Base-by-base conservation (phyloP, 2,797 vertebrate species). In the Mormyrus proboscirostris region DNA sequence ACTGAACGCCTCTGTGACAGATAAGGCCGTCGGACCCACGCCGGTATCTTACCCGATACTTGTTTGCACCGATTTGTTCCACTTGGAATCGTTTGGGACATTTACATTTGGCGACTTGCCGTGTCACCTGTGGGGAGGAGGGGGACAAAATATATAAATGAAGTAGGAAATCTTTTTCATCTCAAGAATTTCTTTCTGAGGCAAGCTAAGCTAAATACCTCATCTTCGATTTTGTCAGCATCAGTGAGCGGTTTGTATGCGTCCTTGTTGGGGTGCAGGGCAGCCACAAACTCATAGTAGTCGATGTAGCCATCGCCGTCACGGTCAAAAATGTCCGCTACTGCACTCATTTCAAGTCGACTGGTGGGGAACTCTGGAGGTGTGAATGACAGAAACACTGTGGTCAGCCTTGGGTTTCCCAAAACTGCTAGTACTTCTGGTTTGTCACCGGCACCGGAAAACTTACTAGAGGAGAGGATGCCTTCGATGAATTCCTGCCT, bases 21-120 rank as follows among this genome's bases (percentile, higher is more conserved):
- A 82, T 19, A 47, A n/a, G 8, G 76, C 16, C 2, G 2, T 16
- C 19, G 16, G 38, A 47, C 41, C 16, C 41, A 19, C 41, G 0
- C 16, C 14, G 38, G 76, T 47, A 82, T 82, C 76, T 97, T 94
- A 99, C 99, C 96, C 98, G 96, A 93, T 99, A 99, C 92, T 99
- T 99, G 95, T 99, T 99, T 91, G 99, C 99, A 38, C 98, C 99
- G 82, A 99, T 99, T 94, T 99, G 99, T 92, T 99, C 98, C 93
- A 99, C 99, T 95, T 99, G 99, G 95, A 99, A 99, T 87, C 98
- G 96, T 93, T 99, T 99, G 2, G 99, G 97, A 95, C 99, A 99
- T 95, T 99, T 99, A 94, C 99, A 99, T 94, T 99, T 99, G 2
- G 98, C 98, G 65, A 99, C 99, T 95, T 99, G 98, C 85, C 99